These are phyloP conservation scores for Dascillus cervinus DNA, from an alignment of 2,888 invertebrate genomes.

Conservation along the genomic window DNA sequence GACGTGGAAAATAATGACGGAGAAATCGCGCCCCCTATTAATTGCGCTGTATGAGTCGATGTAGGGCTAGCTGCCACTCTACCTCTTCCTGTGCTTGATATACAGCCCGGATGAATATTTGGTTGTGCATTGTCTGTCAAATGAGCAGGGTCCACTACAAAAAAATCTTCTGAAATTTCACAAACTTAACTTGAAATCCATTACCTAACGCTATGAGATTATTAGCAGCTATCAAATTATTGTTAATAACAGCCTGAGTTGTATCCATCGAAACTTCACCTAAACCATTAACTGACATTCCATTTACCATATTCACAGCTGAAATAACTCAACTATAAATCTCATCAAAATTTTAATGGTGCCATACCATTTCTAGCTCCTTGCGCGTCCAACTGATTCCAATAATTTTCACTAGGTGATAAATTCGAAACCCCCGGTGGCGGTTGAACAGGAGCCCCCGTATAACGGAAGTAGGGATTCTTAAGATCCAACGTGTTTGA, in stretches of 20 bases:
- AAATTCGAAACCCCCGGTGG: slow-evolving; percentile 86
- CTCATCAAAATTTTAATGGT: background rate
- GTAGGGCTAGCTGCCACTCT: slow-evolving; percentile 51
- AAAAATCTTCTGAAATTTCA: slow-evolving; percentile 1
- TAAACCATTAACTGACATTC: slow-evolving; percentile 66
- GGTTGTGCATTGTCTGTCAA: slow-evolving; percentile 45
- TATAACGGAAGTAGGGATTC: slow-evolving; percentile 97
- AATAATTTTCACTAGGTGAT: slow-evolving; percentile 90
- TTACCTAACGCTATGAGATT: slow-evolving; percentile 40
- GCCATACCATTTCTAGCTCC: slow-evolving; percentile 46
- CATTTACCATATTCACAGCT: slow-evolving; percentile 68
- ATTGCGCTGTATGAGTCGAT: slow-evolving; percentile 54
- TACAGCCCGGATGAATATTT: slow-evolving; percentile 57
- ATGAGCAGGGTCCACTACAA: slow-evolving; percentile 12
- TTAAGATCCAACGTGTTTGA: slow-evolving; percentile 93
- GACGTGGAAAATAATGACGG: slow-evolving; percentile 54
- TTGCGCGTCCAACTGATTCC: slow-evolving; percentile 77
- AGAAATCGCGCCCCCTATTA: slow-evolving; percentile 64
- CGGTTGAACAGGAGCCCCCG: slow-evolving; percentile 84
- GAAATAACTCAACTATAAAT: slow-evolving; percentile 6
- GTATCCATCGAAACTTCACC: slow-evolving; percentile 67
- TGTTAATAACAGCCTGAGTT: slow-evolving; percentile 48
- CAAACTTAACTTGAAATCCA: background rate
- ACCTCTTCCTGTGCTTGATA: slow-evolving; percentile 55
- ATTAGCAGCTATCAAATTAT: slow-evolving; percentile 43